phyloP scores from a whole-genome alignment of 2,113 vertebrate species.

The Pachycephala philippinensis region DNA sequence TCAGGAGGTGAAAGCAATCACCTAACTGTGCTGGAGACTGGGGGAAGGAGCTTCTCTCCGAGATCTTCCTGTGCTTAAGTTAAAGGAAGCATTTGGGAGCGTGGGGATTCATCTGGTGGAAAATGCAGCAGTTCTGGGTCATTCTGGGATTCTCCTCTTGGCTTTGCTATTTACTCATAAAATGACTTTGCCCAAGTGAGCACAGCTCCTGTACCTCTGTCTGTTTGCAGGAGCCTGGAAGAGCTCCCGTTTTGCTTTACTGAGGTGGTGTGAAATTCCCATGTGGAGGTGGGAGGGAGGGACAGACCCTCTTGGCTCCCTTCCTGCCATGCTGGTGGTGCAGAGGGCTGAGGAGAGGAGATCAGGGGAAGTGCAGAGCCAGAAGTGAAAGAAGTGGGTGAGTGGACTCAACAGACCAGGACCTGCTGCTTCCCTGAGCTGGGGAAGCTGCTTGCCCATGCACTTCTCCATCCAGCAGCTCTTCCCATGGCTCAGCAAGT shows the following conservation, averaged over 20 bases:
- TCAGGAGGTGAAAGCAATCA: background rate
- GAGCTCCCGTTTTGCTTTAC: background rate
- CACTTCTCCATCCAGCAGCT: background rate
- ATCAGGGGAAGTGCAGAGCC: background rate
- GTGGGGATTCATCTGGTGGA: background rate
- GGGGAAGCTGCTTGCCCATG: background rate
- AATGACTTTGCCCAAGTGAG: background rate
- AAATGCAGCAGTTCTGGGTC: background rate
- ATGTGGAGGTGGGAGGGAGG: background rate
- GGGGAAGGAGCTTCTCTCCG: background rate
- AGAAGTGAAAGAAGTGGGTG: background rate
- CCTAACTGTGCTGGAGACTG: background rate
- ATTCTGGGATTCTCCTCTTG: background rate
- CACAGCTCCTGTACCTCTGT: background rate
- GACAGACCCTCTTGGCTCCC: background rate
- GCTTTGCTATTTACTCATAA: background rate
- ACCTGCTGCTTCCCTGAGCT: background rate
- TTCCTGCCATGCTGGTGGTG: background rate
- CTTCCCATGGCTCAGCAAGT: accelerated
- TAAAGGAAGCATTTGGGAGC: accelerated
- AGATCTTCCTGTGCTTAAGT: background rate
- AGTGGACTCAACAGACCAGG: accelerated
- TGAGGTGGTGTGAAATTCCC: background rate
- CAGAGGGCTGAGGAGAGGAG: background rate
- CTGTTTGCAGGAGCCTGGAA: background rate